A percentile compares a stretch with the other conserved stretches of the same genome.
Conservation (phyloP, 2,888 invertebrate species). For the Philereme vetulata region DNA sequence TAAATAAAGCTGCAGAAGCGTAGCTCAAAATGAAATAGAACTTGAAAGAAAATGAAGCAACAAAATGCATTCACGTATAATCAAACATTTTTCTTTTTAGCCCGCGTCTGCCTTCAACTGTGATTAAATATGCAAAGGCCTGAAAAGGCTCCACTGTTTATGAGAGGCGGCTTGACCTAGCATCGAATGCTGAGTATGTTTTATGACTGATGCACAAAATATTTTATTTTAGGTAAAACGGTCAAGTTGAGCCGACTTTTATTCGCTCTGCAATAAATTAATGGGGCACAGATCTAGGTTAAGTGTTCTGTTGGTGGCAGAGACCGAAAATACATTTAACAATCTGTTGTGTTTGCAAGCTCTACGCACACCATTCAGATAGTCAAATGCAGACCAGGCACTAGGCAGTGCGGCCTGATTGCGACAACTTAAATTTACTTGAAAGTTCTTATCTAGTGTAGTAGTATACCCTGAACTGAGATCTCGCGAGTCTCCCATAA, state of each 20-base stretch:
- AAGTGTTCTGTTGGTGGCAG: too few species aligned
- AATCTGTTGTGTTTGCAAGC: too few species aligned
- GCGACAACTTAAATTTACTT: too few species aligned
- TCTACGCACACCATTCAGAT: too few species aligned
- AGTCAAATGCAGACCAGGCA: too few species aligned
- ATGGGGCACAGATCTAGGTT: too few species aligned
- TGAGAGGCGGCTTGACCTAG: slow-evolving; percentile 18
- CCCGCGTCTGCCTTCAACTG: background rate
- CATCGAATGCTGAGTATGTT: slow-evolving; percentile 17
- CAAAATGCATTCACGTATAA: slow-evolving; percentile 16
- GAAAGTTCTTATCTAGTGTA: too few species aligned
- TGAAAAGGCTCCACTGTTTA: slow-evolving; percentile 22
- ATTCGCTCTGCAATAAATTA: too few species aligned
- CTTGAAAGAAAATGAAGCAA: slow-evolving; percentile 2
- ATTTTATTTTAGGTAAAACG: slow-evolving; percentile 4
- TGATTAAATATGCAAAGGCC: slow-evolving; percentile 24
- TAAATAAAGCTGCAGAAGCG: background rate
- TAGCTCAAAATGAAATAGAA: slow-evolving; percentile 3
- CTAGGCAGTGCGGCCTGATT: too few species aligned
- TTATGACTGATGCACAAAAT: slow-evolving; percentile 7
- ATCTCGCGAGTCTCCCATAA: too few species aligned
- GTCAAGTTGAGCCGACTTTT: background rate
- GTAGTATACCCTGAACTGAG: too few species aligned
- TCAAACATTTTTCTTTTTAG: slow-evolving; percentile 17
- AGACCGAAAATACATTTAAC: too few species aligned